Evolutionary conservation across 2,113 vertebrate genomes (phyloP).

Genomic region (Leucoraja erinaceus): DNA sequence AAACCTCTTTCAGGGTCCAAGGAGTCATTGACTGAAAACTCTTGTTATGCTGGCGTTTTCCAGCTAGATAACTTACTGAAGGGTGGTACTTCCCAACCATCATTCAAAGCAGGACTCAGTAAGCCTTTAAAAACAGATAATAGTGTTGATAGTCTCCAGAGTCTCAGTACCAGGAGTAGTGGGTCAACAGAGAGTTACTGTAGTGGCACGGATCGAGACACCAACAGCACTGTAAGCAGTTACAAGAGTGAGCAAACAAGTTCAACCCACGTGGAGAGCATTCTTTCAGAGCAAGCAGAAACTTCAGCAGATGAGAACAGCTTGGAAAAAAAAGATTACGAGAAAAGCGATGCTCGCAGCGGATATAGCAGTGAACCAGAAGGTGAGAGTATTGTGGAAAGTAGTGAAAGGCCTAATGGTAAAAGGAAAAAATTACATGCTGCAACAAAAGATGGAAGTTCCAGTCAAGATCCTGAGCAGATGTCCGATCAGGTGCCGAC

Average conservation of each 20-base stretch:
- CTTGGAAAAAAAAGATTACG: conserved; percentile 41
- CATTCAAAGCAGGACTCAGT: conserved; percentile 57
- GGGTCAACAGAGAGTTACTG: conserved; percentile 94
- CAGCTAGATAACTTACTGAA: conserved; percentile 64
- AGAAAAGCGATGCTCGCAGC: conserved; percentile 47
- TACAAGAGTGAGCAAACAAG: conserved; percentile 92
- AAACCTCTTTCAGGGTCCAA: conserved; percentile 67
- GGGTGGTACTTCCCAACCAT: conserved; percentile 58
- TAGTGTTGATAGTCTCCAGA: conserved; percentile 85
- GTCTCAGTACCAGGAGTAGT: conserved; percentile 88
- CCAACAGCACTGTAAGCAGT: conserved; percentile 91
- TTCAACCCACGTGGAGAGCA: conserved; percentile 88
- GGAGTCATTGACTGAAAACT: conserved; percentile 62
- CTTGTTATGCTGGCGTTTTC: conserved; percentile 62
- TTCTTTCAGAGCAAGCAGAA: conserved; percentile 69
- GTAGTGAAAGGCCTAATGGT: conserved; percentile 67
- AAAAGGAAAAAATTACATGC: conserved; percentile 55
- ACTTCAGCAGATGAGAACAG: conserved; percentile 66
- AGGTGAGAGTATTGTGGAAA: conserved; percentile 54
- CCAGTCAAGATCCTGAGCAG: background rate
- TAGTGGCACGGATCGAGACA: conserved; percentile 89
- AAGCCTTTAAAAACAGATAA: conserved; percentile 73
- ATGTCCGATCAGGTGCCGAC: conserved; percentile 48
- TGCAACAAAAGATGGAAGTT: conserved; percentile 38
- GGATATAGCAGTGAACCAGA: conserved; percentile 53